Conservation (phyloP, 2,113 vertebrate species). For the Nannobrachium achirus region DNA sequence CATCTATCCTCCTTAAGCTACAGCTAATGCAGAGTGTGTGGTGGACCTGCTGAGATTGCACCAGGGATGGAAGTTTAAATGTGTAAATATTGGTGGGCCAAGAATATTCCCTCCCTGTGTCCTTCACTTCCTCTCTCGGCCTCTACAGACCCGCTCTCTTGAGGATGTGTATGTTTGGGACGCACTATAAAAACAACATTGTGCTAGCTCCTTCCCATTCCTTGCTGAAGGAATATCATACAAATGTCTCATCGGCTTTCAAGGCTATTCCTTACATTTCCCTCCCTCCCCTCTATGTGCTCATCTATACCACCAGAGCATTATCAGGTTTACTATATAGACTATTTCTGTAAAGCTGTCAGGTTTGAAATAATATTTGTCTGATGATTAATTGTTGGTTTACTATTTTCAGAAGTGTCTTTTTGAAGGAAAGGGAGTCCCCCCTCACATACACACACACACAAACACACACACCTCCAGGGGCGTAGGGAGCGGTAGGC, state of each 20-base stretch:
- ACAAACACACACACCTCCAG: no score
- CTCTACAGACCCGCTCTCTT: constrained; percentile 36
- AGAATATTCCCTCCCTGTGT: constrained; percentile 33
- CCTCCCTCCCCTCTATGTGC: constrained; percentile 11
- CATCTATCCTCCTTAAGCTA: constrained; percentile 22
- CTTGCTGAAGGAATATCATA: background rate
- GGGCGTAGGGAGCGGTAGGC: no score
- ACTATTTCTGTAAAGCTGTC: constrained; percentile 6
- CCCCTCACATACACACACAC: background rate
- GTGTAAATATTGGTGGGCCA: constrained; percentile 37
- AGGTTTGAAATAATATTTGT: constrained; percentile 6
- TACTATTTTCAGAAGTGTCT: constrained; percentile 39
- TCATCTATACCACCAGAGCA: constrained; percentile 4
- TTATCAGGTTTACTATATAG: constrained; percentile 6
- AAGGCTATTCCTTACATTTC: background rate
- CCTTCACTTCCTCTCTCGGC: constrained; percentile 23
- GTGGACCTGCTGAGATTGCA: constrained; percentile 18
- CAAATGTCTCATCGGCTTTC: background rate
- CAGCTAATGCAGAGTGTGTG: constrained; percentile 15
- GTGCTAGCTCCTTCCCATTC: background rate
- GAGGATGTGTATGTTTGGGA: constrained; percentile 7
- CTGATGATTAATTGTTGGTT: constrained; percentile 37
- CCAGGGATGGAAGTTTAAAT: constrained; percentile 33
- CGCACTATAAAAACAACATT: constrained; percentile 16
- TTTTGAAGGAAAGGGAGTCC: constrained; percentile 25